These are phyloP conservation scores for Rhizomys pruinosus DNA, from an alignment of 2,113 vertebrate genomes.

Conservation along the genomic window DNA sequence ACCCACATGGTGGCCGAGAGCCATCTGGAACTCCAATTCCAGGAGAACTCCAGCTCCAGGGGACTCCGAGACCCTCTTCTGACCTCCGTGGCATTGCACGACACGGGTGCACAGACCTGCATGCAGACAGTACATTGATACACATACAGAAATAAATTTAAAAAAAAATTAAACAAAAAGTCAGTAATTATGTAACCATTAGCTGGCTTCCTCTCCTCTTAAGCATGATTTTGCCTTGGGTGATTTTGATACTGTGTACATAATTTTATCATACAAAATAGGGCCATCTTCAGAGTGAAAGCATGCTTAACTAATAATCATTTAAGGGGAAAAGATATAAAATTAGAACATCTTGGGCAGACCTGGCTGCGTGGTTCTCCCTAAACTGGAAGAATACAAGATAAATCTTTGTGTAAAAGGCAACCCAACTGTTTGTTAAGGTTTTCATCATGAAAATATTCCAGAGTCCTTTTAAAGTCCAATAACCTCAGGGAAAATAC, in stretches of 20 bases:
- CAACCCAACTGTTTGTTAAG: background rate
- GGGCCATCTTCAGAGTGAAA: background rate
- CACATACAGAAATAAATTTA: too few species aligned
- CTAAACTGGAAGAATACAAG: background rate
- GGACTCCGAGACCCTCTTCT: too few species aligned
- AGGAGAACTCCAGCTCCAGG: too few species aligned
- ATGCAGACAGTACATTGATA: too few species aligned
- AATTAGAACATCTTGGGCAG: background rate
- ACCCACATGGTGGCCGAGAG: too few species aligned
- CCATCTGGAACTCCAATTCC: too few species aligned
- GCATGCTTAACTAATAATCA: background rate
- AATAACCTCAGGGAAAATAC: background rate
- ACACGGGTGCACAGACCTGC: too few species aligned
- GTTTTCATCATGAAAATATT: background rate
- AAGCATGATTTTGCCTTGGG: background rate
- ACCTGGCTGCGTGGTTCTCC: background rate
- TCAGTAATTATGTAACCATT: background rate
- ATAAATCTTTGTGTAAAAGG: background rate
- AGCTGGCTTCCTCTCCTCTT: background rate
- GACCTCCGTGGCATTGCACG: too few species aligned
- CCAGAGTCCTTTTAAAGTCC: background rate
- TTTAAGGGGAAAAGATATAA: background rate
- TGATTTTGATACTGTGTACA: background rate
- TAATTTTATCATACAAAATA: background rate
- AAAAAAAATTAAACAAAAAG: too few species aligned